These are phyloP conservation scores for Malthinus seriepunctatus DNA, from an alignment of 2,888 invertebrate genomes.

Conservation along the genomic window DNA sequence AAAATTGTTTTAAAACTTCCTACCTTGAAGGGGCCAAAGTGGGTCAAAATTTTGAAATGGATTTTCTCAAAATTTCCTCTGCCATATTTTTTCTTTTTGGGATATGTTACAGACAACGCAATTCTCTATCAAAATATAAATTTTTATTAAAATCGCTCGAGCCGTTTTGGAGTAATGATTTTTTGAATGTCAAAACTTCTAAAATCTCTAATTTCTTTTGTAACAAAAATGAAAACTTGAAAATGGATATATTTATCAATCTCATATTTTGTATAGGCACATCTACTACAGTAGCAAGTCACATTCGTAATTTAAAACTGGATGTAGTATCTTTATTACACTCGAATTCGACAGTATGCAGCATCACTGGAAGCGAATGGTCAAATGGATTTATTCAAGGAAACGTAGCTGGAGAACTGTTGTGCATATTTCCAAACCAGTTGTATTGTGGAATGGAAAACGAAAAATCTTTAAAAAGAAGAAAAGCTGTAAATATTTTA, in stretches of 20 bases:
- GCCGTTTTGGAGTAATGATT: too few relatives aligned
- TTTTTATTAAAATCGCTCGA: too few relatives aligned
- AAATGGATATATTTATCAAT: background rate
- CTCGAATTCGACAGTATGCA: conserved; percentile 51
- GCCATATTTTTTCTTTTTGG: too few relatives aligned
- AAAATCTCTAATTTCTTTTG: too few relatives aligned
- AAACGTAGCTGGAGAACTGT: conserved; percentile 58
- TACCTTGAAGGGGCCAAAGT: too few relatives aligned
- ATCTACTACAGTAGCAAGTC: background rate
- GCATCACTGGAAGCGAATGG: conserved; percentile 57
- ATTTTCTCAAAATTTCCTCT: too few relatives aligned
- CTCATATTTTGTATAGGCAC: background rate
- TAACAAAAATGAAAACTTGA: too few relatives aligned
- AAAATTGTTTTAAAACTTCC: too few relatives aligned
- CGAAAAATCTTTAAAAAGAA: conserved; percentile 17
- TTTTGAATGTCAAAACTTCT: too few relatives aligned
- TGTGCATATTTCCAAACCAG: conserved; percentile 51
- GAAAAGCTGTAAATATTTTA: conserved; percentile 12
- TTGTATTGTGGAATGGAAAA: conserved; percentile 17
- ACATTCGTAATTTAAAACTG: background rate
- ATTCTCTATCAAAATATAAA: too few relatives aligned
- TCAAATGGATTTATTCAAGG: conserved; percentile 58
- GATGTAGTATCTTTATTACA: conserved; percentile 37
- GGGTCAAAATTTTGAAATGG: too few relatives aligned
- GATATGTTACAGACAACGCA: too few relatives aligned